Conservation (phyloP, 2,888 invertebrate species). For the Macrophya alboannulata region DNA sequence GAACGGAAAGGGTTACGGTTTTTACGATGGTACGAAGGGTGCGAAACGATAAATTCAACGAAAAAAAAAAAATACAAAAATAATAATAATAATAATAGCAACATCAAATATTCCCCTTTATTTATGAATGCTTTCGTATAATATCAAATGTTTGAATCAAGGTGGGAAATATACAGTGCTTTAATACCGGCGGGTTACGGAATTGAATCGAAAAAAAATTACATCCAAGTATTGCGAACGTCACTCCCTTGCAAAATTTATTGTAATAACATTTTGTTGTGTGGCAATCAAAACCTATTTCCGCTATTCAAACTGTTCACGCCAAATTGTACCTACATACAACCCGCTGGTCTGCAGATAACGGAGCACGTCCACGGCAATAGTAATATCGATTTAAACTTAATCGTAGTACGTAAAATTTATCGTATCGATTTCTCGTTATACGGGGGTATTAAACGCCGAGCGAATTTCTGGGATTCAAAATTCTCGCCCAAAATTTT, state of each 20-base stretch:
- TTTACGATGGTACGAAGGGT: constrained; percentile 26
- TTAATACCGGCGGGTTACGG: not conserved
- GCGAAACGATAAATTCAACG: not conserved
- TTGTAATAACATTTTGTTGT: constrained; percentile 30
- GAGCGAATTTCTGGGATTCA: constrained; percentile 1
- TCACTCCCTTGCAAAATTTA: not conserved
- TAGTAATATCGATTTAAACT: constrained; percentile 46
- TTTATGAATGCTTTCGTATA: constrained; percentile 15
- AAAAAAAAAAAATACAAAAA: not conserved
- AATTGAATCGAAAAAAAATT: constrained; percentile 25
- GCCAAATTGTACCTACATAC: constrained; percentile 22
- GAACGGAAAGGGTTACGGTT: constrained; percentile 20
- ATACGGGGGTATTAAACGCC: not conserved
- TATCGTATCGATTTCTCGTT: constrained; percentile 32
- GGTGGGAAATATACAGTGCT: constrained; percentile 5
- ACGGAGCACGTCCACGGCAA: constrained; percentile 22
- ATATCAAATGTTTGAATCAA: constrained; percentile 23
- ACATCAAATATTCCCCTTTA: constrained; percentile 14
- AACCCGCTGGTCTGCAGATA: constrained; percentile 41
- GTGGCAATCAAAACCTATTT: constrained; percentile 34
- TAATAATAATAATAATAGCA: not conserved
- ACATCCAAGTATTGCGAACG: constrained; percentile 2
- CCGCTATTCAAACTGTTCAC: constrained; percentile 43
- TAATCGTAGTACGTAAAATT: constrained; percentile 38
- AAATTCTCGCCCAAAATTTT: constrained; percentile 2